Evolutionary conservation across 2,113 vertebrate species (phyloP).

Genomic region (Heterocephalus glaber): DNA sequence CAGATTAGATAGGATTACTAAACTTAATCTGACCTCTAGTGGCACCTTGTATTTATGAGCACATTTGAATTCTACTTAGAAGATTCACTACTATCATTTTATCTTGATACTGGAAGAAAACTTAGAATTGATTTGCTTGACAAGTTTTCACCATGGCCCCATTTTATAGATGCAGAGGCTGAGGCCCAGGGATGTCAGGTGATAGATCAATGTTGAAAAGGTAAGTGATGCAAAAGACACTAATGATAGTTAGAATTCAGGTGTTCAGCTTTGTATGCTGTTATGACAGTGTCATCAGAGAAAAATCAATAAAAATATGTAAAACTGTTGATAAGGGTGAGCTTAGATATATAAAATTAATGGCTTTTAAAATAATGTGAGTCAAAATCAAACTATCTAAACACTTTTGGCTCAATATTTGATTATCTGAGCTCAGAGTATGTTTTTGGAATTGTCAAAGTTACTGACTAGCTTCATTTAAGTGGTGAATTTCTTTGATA

Average conservation of each 20-base stretch:
- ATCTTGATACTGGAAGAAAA: neutral
- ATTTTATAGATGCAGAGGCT: neutral
- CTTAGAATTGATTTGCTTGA: neutral
- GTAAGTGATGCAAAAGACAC: neutral
- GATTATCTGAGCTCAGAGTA: neutral
- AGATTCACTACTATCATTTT: neutral
- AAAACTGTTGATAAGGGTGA: neutral
- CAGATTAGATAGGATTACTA: neutral
- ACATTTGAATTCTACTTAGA: neutral
- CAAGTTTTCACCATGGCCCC: neutral
- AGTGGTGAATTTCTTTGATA: neutral
- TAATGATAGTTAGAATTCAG: neutral
- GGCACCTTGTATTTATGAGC: constrained; percentile 40
- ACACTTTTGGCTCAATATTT: neutral
- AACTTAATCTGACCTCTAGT: constrained; percentile 79
- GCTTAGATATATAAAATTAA: neutral
- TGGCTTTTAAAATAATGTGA: neutral
- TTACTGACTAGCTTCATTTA: neutral
- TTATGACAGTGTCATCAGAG: neutral
- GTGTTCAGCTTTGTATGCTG: neutral
- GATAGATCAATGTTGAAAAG: neutral
- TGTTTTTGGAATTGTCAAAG: neutral
- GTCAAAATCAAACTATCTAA: neutral
- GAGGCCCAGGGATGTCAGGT: neutral
- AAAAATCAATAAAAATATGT: neutral